Evolutionary conservation across 2,888 invertebrate species (phyloP).

Genomic region (Caradrina clavipalpis): DNA sequence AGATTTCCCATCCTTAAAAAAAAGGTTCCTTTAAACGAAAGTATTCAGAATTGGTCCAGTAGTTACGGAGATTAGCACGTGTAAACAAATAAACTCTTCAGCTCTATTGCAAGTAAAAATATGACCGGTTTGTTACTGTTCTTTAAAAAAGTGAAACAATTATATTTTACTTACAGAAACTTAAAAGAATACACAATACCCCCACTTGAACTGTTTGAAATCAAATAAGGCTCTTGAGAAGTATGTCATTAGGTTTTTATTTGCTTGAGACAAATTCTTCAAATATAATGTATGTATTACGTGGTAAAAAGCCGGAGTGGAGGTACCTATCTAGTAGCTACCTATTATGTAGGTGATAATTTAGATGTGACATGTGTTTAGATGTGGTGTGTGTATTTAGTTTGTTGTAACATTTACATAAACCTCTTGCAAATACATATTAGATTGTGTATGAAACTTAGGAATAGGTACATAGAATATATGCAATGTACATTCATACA

Average conservation of each 20-base stretch:
- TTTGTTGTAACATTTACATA: conserved; percentile 18
- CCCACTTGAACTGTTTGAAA: neutral
- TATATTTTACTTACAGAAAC: too few relatives aligned
- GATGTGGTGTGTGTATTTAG: neutral
- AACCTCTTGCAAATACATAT: neutral
- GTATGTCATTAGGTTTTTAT: neutral
- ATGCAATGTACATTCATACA: too few relatives aligned
- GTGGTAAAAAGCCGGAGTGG: neutral
- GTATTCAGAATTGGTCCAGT: too few relatives aligned
- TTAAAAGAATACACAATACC: too few relatives aligned
- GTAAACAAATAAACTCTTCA: too few relatives aligned
- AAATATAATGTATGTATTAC: neutral
- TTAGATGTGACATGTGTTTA: conserved; percentile 13
- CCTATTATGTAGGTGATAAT: conserved; percentile 19
- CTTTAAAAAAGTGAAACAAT: too few relatives aligned
- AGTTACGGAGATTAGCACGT: too few relatives aligned
- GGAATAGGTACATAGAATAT: neutral
- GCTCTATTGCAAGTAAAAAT: too few relatives aligned
- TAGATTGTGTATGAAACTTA: neutral
- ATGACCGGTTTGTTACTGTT: too few relatives aligned
- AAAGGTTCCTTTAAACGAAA: too few relatives aligned
- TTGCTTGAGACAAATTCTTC: neutral
- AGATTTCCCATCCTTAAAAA: too few relatives aligned
- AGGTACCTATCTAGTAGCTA: neutral
- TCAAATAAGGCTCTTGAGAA: neutral